Conservation (phyloP, 92 coral and sea anemone genomes). For the Phenganax stokvisi region DNA sequence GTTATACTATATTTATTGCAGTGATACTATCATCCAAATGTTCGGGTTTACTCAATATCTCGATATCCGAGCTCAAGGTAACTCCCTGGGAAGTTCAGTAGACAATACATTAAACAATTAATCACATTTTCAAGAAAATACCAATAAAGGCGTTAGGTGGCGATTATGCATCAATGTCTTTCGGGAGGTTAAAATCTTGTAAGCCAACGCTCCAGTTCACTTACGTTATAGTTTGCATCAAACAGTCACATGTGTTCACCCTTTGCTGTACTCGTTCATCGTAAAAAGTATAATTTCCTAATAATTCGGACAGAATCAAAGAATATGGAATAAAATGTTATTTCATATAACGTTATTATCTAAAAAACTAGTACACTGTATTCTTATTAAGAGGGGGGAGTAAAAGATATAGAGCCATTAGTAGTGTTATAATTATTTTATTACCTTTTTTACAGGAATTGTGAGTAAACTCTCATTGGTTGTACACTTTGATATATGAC, state of each 20-base stretch:
- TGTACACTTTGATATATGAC: background rate
- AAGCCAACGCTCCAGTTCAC: too few species aligned
- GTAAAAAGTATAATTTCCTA: too few species aligned
- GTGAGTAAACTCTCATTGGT: constrained; percentile 6
- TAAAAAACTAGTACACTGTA: too few species aligned
- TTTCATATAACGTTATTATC: background rate
- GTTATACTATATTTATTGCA: background rate
- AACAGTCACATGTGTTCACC: too few species aligned
- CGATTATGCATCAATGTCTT: too few species aligned
- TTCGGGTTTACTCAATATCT: constrained; percentile 15
- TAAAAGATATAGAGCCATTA: background rate
- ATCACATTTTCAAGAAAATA: background rate
- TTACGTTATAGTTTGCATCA: too few species aligned
- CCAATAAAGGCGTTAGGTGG: background rate
- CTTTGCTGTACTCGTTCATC: too few species aligned
- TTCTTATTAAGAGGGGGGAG: too few species aligned
- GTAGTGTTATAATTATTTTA: background rate
- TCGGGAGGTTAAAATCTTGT: too few species aligned
- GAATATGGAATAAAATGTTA: background rate
- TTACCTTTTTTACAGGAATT: background rate
- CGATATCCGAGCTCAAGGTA: background rate
- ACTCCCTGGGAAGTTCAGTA: background rate
- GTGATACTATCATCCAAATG: constrained; percentile 19
- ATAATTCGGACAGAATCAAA: too few species aligned
- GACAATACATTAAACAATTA: background rate